A percentile compares a stretch with the other conserved stretches of the same genome.
Conservation (phyloP, 2,113 vertebrate species). For the Sceloporus undulatus region DNA sequence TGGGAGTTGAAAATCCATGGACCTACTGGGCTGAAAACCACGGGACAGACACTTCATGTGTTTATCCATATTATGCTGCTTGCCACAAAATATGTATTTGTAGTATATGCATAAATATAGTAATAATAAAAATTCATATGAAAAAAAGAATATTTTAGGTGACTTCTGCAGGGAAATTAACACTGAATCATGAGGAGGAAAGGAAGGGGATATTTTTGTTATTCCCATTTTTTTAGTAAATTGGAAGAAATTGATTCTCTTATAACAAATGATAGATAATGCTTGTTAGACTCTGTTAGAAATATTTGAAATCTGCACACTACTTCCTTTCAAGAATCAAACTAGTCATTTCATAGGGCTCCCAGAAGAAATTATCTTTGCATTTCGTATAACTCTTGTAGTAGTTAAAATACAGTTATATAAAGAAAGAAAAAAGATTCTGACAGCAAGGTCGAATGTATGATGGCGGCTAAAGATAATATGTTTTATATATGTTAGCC, state of each 20-base stretch:
- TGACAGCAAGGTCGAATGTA: conserved; percentile 36
- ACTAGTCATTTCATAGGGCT: background rate
- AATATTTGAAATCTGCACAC: conserved; percentile 12
- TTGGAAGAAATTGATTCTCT: conserved; percentile 23
- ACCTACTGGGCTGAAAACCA: no score
- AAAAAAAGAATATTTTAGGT: background rate
- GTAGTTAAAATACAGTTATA: conserved; percentile 29
- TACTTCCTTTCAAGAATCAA: conserved; percentile 36
- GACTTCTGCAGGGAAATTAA: background rate
- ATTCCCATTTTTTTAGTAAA: conserved; percentile 36
- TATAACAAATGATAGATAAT: conserved; percentile 24
- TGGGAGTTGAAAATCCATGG: no score
- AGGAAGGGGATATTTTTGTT: background rate
- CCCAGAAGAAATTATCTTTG: conserved; percentile 49
- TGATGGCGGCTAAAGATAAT: background rate
- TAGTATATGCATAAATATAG: background rate
- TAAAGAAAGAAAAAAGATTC: background rate
- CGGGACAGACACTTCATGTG: no score
- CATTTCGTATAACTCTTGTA: conserved; percentile 27
- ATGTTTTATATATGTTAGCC: no score
- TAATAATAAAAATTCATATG: rapidly evolving
- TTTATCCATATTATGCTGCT: background rate
- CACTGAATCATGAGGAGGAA: background rate
- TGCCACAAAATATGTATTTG: background rate
- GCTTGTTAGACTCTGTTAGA: conserved; percentile 21